phyloP scores from a whole-genome alignment of 1,140 invertebrate genomes.

The Drosophila sucinea region DNA sequence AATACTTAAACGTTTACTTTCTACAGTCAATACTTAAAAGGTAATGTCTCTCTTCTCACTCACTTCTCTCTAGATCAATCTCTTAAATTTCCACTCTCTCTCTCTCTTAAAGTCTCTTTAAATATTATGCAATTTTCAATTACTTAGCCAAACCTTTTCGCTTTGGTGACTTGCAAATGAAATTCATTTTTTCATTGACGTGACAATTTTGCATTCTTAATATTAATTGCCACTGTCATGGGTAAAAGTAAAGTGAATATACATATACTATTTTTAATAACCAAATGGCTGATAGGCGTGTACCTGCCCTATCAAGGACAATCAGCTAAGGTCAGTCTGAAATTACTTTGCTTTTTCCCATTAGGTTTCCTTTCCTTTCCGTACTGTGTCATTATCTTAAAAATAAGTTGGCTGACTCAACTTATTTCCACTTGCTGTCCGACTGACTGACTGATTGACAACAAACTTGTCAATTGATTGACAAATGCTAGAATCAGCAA shows the following conservation, averaged over 20 bases:
- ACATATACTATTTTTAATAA: neutral
- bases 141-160: conserved; percentile 23
- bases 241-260: neutral
- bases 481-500: conserved; percentile 26
- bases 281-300: conserved; percentile 1
- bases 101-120: neutral
- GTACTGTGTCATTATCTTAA: neutral
- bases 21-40: neutral
- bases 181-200: conserved; percentile 53
- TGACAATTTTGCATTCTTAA: conserved; percentile 63
- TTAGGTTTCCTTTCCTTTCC: conserved; percentile 1
- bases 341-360: neutral
- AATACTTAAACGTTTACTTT: neutral
- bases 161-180: conserved; percentile 29
- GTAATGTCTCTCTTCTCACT: neutral
- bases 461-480: conserved; percentile 41
- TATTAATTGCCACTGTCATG: conserved; percentile 17
- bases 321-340: neutral
- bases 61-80: neutral
- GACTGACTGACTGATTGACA: conserved; percentile 35
- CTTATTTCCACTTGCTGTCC: neutral
- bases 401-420: conserved; percentile 19
- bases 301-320: neutral
- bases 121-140: conserved; percentile 50
- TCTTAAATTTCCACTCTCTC: neutral